Conservation (phyloP, 2,888 invertebrate genomes). For the Linnaemya tessellans region DNA sequence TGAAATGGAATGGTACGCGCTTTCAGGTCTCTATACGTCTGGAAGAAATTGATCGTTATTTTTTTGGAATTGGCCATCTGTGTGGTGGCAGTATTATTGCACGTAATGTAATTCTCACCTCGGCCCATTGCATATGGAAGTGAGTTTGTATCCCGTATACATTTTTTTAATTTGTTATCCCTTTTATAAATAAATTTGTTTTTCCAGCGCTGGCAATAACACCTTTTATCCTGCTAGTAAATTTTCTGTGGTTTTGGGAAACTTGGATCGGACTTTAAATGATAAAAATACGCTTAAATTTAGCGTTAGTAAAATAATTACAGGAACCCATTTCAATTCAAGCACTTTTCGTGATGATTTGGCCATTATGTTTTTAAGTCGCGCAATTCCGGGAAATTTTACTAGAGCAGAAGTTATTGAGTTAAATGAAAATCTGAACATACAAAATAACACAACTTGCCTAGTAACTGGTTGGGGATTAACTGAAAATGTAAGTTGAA, state of each 20-base stretch:
- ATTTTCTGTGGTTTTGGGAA: slow-evolving; percentile 74
- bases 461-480: slow-evolving; percentile 76
- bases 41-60: slow-evolving; percentile 75
- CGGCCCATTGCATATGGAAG: slow-evolving; percentile 76
- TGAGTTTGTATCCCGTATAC: slow-evolving; percentile 44
- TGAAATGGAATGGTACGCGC: slow-evolving; percentile 74
- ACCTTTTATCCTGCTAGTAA: slow-evolving; percentile 69
- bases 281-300: slow-evolving; percentile 66
- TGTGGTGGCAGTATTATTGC: slow-evolving; percentile 80
- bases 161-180: background rate
- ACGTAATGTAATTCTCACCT: slow-evolving; percentile 73
- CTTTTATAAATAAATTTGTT: background rate
- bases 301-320: slow-evolving; percentile 68
- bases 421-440: slow-evolving; percentile 65
- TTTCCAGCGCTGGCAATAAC: slow-evolving; percentile 14
- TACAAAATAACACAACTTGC: slow-evolving; percentile 69
- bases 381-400: slow-evolving; percentile 69
- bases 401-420: slow-evolving; percentile 66
- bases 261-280: slow-evolving; percentile 71
- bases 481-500: slow-evolving; percentile 72
- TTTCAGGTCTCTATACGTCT: slow-evolving; percentile 79
- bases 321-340: slow-evolving; percentile 65
- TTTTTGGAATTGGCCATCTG: slow-evolving; percentile 80
- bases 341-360: slow-evolving; percentile 73
- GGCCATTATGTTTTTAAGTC: slow-evolving; percentile 74